Conservation (phyloP, 1,140 invertebrate species). For the Spodoptera litura region DNA sequence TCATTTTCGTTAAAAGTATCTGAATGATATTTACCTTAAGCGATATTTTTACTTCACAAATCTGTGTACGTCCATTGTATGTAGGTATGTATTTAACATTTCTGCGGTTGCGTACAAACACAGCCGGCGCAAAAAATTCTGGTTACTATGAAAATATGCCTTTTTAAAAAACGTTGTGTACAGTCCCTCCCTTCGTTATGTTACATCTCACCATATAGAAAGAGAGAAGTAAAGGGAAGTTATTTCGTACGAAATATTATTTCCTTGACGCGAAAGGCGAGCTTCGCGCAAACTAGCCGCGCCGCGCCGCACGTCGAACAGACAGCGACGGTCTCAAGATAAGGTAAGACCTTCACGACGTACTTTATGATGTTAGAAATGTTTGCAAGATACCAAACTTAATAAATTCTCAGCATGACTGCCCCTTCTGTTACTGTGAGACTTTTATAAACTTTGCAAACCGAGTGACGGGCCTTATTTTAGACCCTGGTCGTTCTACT, state of each 20-base stretch:
- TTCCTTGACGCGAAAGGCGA: slow-evolving; percentile 23
- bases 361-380: slow-evolving; percentile 15
- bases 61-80: slow-evolving; percentile 19
- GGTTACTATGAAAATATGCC: slow-evolving; percentile 16
- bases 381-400: slow-evolving; percentile 22
- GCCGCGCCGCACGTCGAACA: neutral
- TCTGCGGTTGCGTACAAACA: slow-evolving; percentile 5
- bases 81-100: slow-evolving; percentile 20
- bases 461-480: slow-evolving; percentile 14
- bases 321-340: slow-evolving; percentile 14
- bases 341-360: slow-evolving; percentile 24
- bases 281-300: slow-evolving; percentile 21
- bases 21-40: neutral
- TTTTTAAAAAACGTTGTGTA: slow-evolving; percentile 13
- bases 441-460: neutral
- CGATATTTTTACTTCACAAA: slow-evolving; percentile 5
- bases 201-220: slow-evolving; percentile 10
- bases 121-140: slow-evolving; percentile 17
- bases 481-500: slow-evolving; percentile 4
- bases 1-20: too few species aligned
- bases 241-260: slow-evolving; percentile 41
- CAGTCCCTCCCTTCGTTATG: slow-evolving; percentile 19
- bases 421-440: neutral
- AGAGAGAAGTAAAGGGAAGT: slow-evolving; percentile 33
- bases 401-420: neutral